phyloP scores from a whole-genome alignment of 2,888 invertebrate genomes.

The Phrixothrix hirtus region DNA sequence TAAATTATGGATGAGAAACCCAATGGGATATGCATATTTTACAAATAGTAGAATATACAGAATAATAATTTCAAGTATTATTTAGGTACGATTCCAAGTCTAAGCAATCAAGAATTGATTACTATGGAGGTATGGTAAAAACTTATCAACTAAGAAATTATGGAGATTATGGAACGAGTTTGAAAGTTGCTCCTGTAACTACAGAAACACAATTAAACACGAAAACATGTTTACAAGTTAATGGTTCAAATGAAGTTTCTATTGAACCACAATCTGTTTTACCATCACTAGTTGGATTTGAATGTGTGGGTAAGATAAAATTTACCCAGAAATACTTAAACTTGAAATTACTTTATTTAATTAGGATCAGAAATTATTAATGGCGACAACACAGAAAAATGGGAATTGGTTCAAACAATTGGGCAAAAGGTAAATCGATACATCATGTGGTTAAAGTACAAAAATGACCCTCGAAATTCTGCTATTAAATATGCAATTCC shows the following conservation, averaged over 20 bases:
- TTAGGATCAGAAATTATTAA: slow-evolving; percentile 70
- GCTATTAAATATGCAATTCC: slow-evolving; percentile 65
- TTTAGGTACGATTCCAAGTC: slow-evolving; percentile 71
- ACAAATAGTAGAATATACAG: too few relatives aligned
- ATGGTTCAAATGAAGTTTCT: slow-evolving; percentile 67
- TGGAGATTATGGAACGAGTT: slow-evolving; percentile 69
- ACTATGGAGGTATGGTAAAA: slow-evolving; percentile 93
- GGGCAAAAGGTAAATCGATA: slow-evolving; percentile 87
- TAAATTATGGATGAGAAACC: too few relatives aligned
- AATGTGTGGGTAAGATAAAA: slow-evolving; percentile 59
- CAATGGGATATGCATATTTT: too few relatives aligned
- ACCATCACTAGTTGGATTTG: slow-evolving; percentile 79
- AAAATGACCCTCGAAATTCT: slow-evolving; percentile 61
- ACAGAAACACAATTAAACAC: slow-evolving; percentile 73
- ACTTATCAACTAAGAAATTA: slow-evolving; percentile 76
- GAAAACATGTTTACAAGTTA: slow-evolving; percentile 80
- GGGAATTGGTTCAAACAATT: slow-evolving; percentile 69
- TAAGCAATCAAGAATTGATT: slow-evolving; percentile 86
- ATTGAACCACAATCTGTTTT: slow-evolving; percentile 77
- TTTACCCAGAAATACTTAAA: too few relatives aligned
- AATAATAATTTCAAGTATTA: too few relatives aligned
- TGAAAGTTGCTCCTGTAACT: slow-evolving; percentile 86
- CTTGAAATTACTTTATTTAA: too few relatives aligned
- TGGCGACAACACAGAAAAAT: slow-evolving; percentile 76
- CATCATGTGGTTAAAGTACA: slow-evolving; percentile 82